These are phyloP conservation scores for Pseudochirops cupreus DNA, from an alignment of 2,797 vertebrate species.

Conservation along the genomic window DNA sequence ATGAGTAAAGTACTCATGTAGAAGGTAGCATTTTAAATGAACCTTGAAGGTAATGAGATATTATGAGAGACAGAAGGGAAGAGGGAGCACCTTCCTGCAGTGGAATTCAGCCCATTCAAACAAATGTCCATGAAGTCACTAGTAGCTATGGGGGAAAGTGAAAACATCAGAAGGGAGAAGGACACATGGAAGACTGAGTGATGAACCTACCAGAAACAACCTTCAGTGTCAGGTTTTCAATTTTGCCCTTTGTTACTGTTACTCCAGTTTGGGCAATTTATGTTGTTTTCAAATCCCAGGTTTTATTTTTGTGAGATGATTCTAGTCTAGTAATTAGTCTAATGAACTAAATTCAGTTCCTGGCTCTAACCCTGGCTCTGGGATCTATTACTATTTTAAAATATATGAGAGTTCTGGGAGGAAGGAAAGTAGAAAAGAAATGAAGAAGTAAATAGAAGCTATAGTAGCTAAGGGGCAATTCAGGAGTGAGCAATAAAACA, in stretches of 20 bases:
- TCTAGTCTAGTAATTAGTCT: conserved; percentile 6
- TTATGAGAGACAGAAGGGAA: background rate
- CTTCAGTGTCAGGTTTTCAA: background rate
- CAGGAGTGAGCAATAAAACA: conserved; percentile 36
- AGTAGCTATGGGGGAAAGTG: background rate
- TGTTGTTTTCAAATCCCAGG: background rate
- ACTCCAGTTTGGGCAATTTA: background rate
- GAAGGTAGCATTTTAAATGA: background rate
- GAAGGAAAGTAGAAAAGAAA: conserved; percentile 17
- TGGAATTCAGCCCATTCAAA: background rate
- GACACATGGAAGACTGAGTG: background rate
- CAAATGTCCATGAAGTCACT: background rate
- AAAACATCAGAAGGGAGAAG: background rate
- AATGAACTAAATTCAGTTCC: conserved; percentile 13
- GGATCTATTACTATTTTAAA: conserved; percentile 29
- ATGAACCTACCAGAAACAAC: background rate
- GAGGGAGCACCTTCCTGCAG: background rate
- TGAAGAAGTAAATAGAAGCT: conserved; percentile 45
- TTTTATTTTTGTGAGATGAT: background rate
- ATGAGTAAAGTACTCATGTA: background rate
- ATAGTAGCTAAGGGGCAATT: conserved; percentile 38
- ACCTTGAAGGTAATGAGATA: background rate
- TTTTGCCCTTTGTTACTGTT: background rate
- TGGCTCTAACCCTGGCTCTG: conserved; percentile 14
- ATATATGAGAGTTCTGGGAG: background rate